Evolutionary conservation across 2,113 vertebrate species (phyloP).

Genomic region (Cricetomys ansorgei): DNA sequence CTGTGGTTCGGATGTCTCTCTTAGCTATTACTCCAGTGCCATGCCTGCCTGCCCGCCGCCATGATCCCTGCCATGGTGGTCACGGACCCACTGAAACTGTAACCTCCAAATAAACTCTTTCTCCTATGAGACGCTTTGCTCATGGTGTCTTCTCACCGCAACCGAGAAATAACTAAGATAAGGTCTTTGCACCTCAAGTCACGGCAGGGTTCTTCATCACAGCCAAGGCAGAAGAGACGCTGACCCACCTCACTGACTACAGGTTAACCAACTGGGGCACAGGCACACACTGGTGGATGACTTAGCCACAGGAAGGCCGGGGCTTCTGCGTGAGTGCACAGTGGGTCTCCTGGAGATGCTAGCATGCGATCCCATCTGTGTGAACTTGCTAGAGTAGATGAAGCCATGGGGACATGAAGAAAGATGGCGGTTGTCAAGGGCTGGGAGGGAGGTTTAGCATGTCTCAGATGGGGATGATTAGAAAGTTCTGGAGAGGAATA

Average conservation of each 20-base stretch:
- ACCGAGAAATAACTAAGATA: not conserved
- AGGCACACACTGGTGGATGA: not conserved
- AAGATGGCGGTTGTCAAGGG: not conserved
- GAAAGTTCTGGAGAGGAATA: not conserved
- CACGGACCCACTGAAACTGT: not conserved
- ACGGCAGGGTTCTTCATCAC: not conserved
- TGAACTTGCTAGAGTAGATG: not conserved
- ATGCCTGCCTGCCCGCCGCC: not conserved
- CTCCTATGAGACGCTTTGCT: not conserved
- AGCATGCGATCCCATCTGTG: not conserved
- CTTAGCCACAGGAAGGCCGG: conserved; percentile 4
- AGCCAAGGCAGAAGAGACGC: not conserved
- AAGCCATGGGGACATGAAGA: not conserved
- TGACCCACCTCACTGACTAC: not conserved
- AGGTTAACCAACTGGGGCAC: not conserved
- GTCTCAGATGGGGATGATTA: not conserved
- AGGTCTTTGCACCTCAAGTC: rapidly evolving
- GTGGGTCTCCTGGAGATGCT: not conserved
- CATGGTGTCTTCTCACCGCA: not conserved
- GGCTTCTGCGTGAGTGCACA: not conserved
- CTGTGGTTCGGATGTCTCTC: not conserved
- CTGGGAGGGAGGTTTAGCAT: not conserved
- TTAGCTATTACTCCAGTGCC: not conserved
- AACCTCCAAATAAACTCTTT: not conserved
- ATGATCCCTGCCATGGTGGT: not conserved